These are phyloP conservation scores for Cirrhinus mrigala DNA, from an alignment of 2,797 vertebrate species.

Conservation along the genomic window DNA sequence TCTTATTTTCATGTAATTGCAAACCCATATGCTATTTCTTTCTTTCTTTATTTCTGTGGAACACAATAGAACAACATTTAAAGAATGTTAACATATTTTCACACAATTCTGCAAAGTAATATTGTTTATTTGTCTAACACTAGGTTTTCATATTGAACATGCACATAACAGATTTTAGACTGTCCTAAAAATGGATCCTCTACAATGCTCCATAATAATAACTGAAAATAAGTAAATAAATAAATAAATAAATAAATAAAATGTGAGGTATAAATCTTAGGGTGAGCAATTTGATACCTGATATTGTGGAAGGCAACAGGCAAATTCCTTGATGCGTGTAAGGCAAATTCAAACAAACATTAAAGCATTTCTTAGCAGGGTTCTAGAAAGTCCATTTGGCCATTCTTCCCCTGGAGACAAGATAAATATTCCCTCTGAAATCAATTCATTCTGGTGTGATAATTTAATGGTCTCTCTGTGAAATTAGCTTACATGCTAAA, in stretches of 20 bases:
- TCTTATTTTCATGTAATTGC: background rate
- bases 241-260: background rate
- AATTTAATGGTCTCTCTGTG: background rate
- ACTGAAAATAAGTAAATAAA: background rate
- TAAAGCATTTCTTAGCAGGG: background rate
- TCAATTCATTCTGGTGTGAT: background rate
- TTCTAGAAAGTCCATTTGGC: background rate
- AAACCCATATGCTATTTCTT: background rate
- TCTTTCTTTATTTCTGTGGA: background rate
- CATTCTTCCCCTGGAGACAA: background rate
- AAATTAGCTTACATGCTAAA: constrained; percentile 21
- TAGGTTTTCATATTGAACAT: background rate
- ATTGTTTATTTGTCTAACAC: too few species aligned
- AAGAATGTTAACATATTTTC: background rate
- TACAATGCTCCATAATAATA: background rate
- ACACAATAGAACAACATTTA: background rate
- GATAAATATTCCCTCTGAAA: background rate
- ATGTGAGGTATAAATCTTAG: background rate
- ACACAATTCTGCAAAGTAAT: background rate
- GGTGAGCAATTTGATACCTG: background rate
- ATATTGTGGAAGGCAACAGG: background rate
- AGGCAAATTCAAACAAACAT: background rate
- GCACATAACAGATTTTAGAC: background rate
- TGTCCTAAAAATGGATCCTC: background rate
- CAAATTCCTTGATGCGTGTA: background rate